Conservation (phyloP, 2,113 vertebrate species). For the Pseudonaja textilis region DNA sequence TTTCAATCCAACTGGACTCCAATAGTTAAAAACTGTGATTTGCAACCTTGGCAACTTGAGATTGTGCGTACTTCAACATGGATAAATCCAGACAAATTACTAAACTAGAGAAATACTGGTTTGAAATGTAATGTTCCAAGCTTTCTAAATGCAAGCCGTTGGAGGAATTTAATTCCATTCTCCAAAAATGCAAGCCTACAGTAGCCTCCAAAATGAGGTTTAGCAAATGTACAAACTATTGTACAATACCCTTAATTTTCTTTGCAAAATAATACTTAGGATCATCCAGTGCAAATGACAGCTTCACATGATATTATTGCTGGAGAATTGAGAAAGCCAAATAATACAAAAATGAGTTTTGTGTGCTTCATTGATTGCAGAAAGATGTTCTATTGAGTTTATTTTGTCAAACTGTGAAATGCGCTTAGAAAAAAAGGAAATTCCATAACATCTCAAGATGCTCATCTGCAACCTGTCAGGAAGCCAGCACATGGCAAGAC, state of each 20-base stretch:
- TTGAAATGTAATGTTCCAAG: background rate
- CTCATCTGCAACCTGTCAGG: background rate
- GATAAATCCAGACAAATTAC: background rate
- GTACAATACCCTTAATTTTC: background rate
- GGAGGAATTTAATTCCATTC: background rate
- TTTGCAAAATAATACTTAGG: background rate
- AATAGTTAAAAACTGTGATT: background rate
- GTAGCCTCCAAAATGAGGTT: background rate
- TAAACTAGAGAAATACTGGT: background rate
- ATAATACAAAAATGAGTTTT: background rate
- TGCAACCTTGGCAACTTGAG: background rate
- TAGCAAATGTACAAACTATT: background rate
- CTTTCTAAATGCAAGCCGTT: background rate
- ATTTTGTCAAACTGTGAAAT: background rate
- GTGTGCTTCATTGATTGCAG: background rate
- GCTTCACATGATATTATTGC: background rate
- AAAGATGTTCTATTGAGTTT: background rate
- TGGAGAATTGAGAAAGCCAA: background rate
- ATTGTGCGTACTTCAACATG: background rate
- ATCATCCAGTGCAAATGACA: background rate
- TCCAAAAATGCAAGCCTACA: background rate
- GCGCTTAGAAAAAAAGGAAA: background rate
- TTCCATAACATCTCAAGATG: background rate
- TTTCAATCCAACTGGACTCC: background rate
- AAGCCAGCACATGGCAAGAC: background rate